Base-by-base conservation (phyloP, 2,113 vertebrate genomes). In the Takifugu flavidus region DNA sequence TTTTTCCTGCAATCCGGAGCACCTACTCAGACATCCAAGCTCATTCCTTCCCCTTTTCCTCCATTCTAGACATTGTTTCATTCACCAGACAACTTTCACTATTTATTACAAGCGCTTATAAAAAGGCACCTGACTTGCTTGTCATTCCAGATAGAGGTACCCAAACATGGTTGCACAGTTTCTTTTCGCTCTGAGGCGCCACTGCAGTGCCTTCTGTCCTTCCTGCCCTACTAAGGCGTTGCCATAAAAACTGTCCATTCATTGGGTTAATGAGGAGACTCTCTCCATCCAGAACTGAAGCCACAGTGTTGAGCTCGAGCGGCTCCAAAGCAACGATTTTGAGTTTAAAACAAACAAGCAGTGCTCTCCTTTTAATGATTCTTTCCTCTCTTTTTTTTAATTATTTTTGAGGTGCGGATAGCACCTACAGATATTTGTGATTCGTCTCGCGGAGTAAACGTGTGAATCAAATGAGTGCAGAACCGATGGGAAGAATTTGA, bases 91-190 rank as follows among this genome's bases (percentile, higher is more conserved):
- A 53, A 67, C 77, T 77, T 72, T 78, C 66, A 82, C 71, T 87
- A 90, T 88, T 90, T 90, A 90, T 90, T 88, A 79, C 69, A 79
- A 77, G 59, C 39, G 75, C 80, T 82, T 76, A 78, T 58, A 74
- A 73, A 57, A 72, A 53, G 72, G 82, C 58, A 50, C 70, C 76
- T 74, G 68, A 51, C 75, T 47, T 72, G 54, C 82, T 77, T 75
- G 80, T 83, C 82, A 79, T 87, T 88, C 79, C 78, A 85, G 65
- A 73, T 69, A 51, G 77, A 74, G 70, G 75, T 71, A 74, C 75
- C 77, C 86, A 76, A 62, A 54, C 56, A 29, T 14, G 13, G 76
- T 75, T 62, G 69, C 72, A 59, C 78, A 66, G 78, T 85, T 66
- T 80, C 58, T 78, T 82, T 74, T 66, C 59, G 65, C 54, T 66